Evolutionary conservation across 2,113 vertebrate genomes (phyloP), one percentile per base, ranked within the genome.

Genomic region (Hippocampus zosterae): DNA sequence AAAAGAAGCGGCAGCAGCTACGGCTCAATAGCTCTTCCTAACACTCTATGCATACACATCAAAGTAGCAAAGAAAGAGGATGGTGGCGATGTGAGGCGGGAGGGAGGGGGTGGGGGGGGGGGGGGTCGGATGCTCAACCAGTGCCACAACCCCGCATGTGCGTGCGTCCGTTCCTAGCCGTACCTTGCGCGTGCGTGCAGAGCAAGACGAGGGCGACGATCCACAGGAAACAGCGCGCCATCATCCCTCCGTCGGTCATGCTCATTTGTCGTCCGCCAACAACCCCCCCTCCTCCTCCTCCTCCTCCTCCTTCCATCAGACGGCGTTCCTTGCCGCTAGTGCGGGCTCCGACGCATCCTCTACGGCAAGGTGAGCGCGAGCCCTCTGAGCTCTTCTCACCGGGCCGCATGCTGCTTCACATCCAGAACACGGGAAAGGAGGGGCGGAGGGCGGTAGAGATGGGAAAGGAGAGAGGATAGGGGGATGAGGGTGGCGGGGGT

Each of bases 381-480:
- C 87, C 89, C 81, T 88, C 86, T 85, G 69, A 85, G 89, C 89
- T 87, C 86, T 88, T 87, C 86, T 88, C 86, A 85, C 87, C 85
- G 87, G 88, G 87, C 89, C 86, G 89, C 89, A 90, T 90, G 89
- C 89, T 90, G 89, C 85, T 86, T 90, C 89, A 89, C 89, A 89
- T 89, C 87, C 89, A 90, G 80, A 83, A 79, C 81, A 81, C 78
- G 72, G 75, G 55, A 72, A 3, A 68, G 7, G 60, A 3, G 40
- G 41, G 63, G 40, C 68, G 62, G 71, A 64, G 27, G 21, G 42
- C 9, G 52, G 2, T 65, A 15, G 60, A 12, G 57, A 48, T 56
- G 19, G 65, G 37, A 53, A 42, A 65, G 55, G 52, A 69, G 64
- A 40, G 77, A 37, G 75, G 37, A 69, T 12, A 64, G 10, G 27